Evolutionary conservation across 2,888 invertebrate genomes (phyloP), one percentile per base, ranked within the genome.

Genomic region (Macrosoma leucophasiata): DNA sequence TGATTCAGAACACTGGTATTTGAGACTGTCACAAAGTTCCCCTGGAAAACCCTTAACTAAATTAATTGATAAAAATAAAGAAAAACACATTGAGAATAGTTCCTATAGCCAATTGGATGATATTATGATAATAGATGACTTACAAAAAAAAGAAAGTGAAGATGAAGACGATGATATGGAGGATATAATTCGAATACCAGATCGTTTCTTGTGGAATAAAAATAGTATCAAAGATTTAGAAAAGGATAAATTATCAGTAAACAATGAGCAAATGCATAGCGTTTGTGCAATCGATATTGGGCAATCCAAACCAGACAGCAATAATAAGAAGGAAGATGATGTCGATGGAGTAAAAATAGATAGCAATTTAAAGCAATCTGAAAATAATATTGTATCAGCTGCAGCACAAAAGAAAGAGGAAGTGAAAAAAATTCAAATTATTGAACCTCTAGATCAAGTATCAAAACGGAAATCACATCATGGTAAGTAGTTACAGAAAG

Each of bases 1-100:
- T 58, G 86, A 85, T 48, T 77, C 82, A 30, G 81, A 84, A 31
- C 65, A 85, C 33, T 86, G 88, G 71, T 71, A 76, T 10, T 53
- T 73, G 25, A 81, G 87, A 25, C 79, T 88, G 21, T 78, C 88
- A 2, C 86, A 87, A 55, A 77, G 63, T 43, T 74, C 82, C 40
- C 74, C 78, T 11, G 67, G 68, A 2, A 79, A 79, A 48, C 68
- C 74, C 17, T 70, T 75, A 33, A 53, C 50, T 21, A 65, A 66
- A 50, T 37, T 56, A 13, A 12, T 46, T 12, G 47, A 51, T 4
- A 56, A 34, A 23, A 38, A 20, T 19, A 48, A 41, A 17, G 55
- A 29, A 58, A 65, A 21, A 28, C 36, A 4, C 50, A 52, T 19
- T 58, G 67, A 46, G 70, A n/a, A 77, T 33, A 65, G 59, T 33